These are phyloP conservation scores for Aldrovandia affinis DNA, from an alignment of 2,797 vertebrate species.

Conservation along the genomic window DNA sequence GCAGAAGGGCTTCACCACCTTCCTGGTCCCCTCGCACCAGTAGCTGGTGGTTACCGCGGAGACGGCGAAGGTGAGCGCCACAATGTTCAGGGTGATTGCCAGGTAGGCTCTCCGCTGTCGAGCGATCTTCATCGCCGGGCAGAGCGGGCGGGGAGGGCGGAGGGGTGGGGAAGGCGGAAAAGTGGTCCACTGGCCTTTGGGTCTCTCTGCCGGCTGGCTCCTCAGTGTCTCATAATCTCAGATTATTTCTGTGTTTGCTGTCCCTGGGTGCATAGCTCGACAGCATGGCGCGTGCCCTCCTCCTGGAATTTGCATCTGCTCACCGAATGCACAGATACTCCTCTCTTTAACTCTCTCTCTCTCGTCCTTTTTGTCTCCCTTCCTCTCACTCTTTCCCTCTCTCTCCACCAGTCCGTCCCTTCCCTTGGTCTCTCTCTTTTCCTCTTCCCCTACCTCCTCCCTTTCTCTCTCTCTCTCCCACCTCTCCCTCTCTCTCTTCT, in stretches of 20 bases:
- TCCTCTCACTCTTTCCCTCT: slow-evolving; percentile 14
- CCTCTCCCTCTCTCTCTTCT: slow-evolving; percentile 47
- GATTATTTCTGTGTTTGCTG: neutral
- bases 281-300: neutral
- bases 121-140: neutral
- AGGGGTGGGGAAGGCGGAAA: neutral
- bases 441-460: neutral
- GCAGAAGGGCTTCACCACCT: slow-evolving; percentile 85
- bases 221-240: neutral
- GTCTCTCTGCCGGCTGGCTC: neutral
- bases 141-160: neutral
- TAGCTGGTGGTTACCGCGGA: slow-evolving; percentile 83
- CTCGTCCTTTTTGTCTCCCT: slow-evolving; percentile 33
- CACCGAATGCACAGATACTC: slow-evolving; percentile 2
- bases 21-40: slow-evolving; percentile 86
- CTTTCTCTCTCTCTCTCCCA: neutral
- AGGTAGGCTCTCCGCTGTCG: slow-evolving; percentile 65
- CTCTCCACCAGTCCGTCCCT: slow-evolving; percentile 37
- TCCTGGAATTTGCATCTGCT: neutral
- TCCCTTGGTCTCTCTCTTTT: slow-evolving; percentile 36
- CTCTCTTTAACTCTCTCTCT: slow-evolving; percentile 34
- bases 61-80: slow-evolving; percentile 81
- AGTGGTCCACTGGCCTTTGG: neutral
- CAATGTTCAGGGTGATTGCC: slow-evolving; percentile 77
- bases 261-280: neutral